These are phyloP conservation scores for Australoheros scitulus DNA, from an alignment of 2,113 vertebrate species.

Conservation along the genomic window DNA sequence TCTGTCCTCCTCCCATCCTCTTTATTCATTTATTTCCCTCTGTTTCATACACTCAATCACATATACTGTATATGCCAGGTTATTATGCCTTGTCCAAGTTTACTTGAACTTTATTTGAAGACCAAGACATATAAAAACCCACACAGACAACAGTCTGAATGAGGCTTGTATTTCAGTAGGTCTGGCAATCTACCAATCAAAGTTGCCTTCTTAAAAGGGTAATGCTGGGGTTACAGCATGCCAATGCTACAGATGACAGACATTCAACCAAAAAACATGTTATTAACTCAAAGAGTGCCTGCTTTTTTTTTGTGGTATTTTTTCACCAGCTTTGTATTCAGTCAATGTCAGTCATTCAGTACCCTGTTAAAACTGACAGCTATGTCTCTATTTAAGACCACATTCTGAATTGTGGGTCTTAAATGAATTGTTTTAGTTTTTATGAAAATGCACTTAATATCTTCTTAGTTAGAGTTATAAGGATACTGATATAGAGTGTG, in stretches of 20 bases:
- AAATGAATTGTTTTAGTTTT: not conserved
- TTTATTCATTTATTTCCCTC: not conserved
- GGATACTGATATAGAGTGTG: not conserved
- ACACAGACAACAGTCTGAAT: constrained; percentile 23
- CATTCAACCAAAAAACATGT: constrained; percentile 48
- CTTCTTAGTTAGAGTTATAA: not conserved
- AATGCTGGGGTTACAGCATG: constrained; percentile 55
- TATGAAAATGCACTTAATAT: not conserved
- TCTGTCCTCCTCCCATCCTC: not conserved
- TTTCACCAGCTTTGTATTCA: constrained; percentile 3
- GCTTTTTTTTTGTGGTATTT: not conserved
- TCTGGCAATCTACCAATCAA: constrained; percentile 51
- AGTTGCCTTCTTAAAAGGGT: constrained; percentile 45
- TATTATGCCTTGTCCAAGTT: not conserved
- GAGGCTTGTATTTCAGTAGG: constrained; percentile 34
- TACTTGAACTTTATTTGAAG: constrained; percentile 22
- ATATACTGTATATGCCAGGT: constrained; percentile 6
- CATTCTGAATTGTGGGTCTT: not conserved
- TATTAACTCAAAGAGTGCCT: constrained; percentile 57
- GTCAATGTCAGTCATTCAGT: constrained; percentile 11
- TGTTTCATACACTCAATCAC: not conserved
- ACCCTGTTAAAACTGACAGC: not conserved
- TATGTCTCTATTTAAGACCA: not conserved
- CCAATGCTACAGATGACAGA: constrained; percentile 51
- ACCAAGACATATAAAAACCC: constrained; percentile 26